These are phyloP conservation scores for Seriola dumerili DNA, from an alignment of 2,113 vertebrate species.

Conservation along the genomic window DNA sequence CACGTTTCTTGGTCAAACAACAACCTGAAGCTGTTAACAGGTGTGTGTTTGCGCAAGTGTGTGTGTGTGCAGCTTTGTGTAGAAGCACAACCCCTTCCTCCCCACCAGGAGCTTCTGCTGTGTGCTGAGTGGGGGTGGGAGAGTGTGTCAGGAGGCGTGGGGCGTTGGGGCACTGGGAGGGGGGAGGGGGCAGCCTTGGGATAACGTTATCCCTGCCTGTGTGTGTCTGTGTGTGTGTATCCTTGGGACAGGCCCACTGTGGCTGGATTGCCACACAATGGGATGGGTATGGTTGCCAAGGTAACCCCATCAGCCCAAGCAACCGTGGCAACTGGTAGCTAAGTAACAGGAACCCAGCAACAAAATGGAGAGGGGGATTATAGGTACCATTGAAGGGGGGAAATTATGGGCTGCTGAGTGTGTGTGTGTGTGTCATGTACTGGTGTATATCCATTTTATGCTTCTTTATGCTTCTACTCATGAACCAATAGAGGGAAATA, in stretches of 20 bases:
- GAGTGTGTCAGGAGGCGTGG: background rate
- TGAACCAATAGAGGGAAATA: no score
- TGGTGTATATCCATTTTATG: no score
- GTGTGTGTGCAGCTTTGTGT: background rate
- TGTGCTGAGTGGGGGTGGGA: background rate
- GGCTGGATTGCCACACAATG: conserved; percentile 66
- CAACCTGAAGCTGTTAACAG: background rate
- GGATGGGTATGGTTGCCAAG: conserved; percentile 79
- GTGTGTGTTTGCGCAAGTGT: conserved; percentile 10
- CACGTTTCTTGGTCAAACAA: background rate
- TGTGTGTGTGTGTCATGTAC: no score
- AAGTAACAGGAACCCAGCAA: conserved; percentile 75
- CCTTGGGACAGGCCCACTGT: conserved; percentile 66
- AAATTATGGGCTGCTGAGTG: conserved; percentile 34
- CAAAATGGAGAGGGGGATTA: conserved; percentile 62
- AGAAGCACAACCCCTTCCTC: background rate
- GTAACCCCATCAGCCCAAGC: conserved; percentile 74
- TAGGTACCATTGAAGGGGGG: conserved; percentile 52
- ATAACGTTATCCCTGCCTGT: background rate
- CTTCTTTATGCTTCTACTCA: no score
- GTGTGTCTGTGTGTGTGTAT: conserved; percentile 28
- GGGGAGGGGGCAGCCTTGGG: background rate
- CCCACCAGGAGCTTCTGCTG: conserved; percentile 13
- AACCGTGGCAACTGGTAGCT: conserved; percentile 76
- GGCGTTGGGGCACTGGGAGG: background rate